Evolutionary conservation across 2,797 vertebrate species (phyloP), one percentile per base, ranked within the genome.

Genomic region (Simalia tracyae): DNA sequence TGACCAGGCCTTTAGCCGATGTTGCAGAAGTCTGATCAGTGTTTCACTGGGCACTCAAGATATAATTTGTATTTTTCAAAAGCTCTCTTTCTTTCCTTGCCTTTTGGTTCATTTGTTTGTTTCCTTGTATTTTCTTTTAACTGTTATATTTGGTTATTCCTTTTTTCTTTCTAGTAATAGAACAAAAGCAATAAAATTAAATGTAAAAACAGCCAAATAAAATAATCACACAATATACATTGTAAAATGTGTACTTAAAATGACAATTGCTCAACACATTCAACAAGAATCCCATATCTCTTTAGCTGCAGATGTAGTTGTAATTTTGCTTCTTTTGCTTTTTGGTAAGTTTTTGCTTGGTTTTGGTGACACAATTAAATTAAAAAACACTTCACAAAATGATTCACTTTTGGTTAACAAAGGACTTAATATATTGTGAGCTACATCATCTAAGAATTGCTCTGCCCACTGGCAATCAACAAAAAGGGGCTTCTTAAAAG

Each of bases 391-490:
- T 9, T 87, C 46, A 57, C 2, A 90, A 93, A 92, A 93, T 5
- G 84, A 84, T 31, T 72, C 54, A 42, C 19, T 1, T 6, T 57
- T 61, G 12, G 94, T 19, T 56, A 86, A 87, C 7, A 54, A 88
- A 90, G 86, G 64, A 0, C 59, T 91, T 89, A 63, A 42, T 0
- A 0, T 14, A 24, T 42, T 1, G 0, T 88, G 90, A 89, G 57
- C 28, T 50, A 86, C 22, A 85, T 26, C 10, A 54, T 81, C 26
- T 54, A 84, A 87, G 68, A 0, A 22, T 0, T 50, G 81, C 2
- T 0, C 63, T 0, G 57, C 36, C 22, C 92, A 28, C 46, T 0
- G 4, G 84, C 86, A 91, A 4, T 0, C 0, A 0, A 15, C 84
- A 61, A 87, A 31, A 28, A 86, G 24, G 90, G 90, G 90, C 19